These are phyloP conservation scores for Xiphophorus birchmanni DNA, from an alignment of 2,797 vertebrate genomes.

Conservation along the genomic window DNA sequence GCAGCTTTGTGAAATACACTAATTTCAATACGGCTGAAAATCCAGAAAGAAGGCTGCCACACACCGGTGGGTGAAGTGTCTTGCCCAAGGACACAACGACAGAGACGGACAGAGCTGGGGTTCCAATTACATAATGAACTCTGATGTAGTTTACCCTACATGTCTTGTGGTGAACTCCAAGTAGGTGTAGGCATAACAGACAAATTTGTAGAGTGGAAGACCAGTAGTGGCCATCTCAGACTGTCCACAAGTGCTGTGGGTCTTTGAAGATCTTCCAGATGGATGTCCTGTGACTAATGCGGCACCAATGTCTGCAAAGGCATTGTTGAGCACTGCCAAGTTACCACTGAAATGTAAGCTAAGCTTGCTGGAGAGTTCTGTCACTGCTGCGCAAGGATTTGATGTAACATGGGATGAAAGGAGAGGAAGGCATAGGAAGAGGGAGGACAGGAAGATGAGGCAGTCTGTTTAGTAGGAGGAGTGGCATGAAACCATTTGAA, in stretches of 20 bases:
- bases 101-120: too few relatives aligned
- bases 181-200: too few relatives aligned
- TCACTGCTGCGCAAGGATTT: conserved; percentile 20
- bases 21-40: too few relatives aligned
- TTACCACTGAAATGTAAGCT: conserved; percentile 34
- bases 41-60: too few relatives aligned
- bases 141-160: background rate
- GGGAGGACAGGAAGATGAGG: conserved; percentile 29
- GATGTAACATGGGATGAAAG: conserved; percentile 29
- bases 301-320: background rate
- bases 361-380: conserved; percentile 6
- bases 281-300: background rate
- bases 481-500: conserved; percentile 65
- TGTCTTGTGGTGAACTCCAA: background rate
- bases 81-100: too few relatives aligned
- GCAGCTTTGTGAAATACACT: too few relatives aligned
- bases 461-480: conserved; percentile 52
- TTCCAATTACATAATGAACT: too few relatives aligned
- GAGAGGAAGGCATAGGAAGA: conserved; percentile 5
- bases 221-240: background rate
- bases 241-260: background rate
- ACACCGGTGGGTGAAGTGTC: too few relatives aligned
- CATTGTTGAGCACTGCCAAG: conserved; percentile 34
- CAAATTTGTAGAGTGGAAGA: background rate
- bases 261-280: background rate